Base-by-base conservation (phyloP, 2,888 invertebrate species). In the Tromatobia lineatoria region DNA sequence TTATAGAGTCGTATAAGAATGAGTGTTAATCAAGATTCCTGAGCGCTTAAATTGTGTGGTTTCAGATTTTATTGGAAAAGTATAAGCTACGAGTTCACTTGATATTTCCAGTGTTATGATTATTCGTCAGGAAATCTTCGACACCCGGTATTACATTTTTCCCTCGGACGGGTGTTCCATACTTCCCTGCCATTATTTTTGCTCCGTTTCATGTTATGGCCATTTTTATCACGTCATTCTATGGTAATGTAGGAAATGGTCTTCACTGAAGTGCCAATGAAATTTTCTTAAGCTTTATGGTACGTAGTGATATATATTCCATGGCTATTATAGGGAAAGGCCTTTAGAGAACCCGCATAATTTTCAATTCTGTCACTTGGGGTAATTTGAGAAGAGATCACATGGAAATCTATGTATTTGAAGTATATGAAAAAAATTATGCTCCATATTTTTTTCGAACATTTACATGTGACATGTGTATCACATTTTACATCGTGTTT, bases 131-230 rank as follows among this genome's bases (percentile, higher is more conserved):
- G 8, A 50, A 52, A 57, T 25, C 54, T 29, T 29, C 13, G 45
- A 13, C 29, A 20, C 15, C 13, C 18, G 25, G 20, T 23, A 29
- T 34, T 13, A 29, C 10, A 38, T 38, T 29, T 29, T 25, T 20
- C 20, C 13, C 61, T 61, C 18, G n/a, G 18, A 52, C 25, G n/a
- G 8, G 7, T 7, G 18, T 50, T 50, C 7, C n/a, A 50, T 50
- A 50, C 50, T 3, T 18, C 15, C 34, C 34, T 13, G 50, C 61
- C 34, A 61, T 77, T 67, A 77, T 29, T 77, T 15, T 42, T 67
- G 57, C 57, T 67, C 66, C 54, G 66, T 77, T 69, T 77, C 6
- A 50, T 29, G 29, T 69, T 69, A 77, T 18, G 47, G 52, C 75
- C 10, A 42, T n/a, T 61, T 66, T 64, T 66, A 20, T 29, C 42